Conservation (phyloP, 1,140 invertebrate species). For the Schlechtendalia chinensis region DNA sequence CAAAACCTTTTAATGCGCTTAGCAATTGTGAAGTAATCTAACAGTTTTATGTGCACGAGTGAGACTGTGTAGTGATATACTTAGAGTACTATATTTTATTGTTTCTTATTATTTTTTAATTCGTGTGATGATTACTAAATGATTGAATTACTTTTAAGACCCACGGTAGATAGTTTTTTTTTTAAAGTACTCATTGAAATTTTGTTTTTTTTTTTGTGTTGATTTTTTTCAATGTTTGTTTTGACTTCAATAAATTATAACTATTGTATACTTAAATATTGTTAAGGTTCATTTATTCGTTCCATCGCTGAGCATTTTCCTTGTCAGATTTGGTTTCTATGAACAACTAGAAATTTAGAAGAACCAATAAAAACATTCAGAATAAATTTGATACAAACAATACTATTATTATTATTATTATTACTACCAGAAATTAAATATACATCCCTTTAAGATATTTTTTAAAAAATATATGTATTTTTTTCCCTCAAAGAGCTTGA, state of each 20-base stretch:
- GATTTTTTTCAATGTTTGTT: slow-evolving; percentile 39
- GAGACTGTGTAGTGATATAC: slow-evolving; percentile 40
- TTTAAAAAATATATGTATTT: too few relatives aligned
- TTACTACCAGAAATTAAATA: too few relatives aligned
- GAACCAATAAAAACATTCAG: too few relatives aligned
- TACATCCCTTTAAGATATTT: too few relatives aligned
- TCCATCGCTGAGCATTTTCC: too few relatives aligned
- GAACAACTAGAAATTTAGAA: too few relatives aligned
- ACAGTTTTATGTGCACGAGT: slow-evolving; percentile 44
- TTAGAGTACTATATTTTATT: slow-evolving; percentile 32
- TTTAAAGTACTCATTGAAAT: slow-evolving; percentile 3
- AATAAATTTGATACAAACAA: too few relatives aligned
- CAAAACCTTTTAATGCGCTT: slow-evolving; percentile 15
- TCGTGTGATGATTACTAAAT: slow-evolving; percentile 10
- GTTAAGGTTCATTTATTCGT: too few relatives aligned
- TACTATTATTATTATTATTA: too few relatives aligned
- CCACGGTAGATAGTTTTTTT: background rate
- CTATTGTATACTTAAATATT: slow-evolving; percentile 11
- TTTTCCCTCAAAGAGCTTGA: too few relatives aligned
- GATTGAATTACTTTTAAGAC: slow-evolving; percentile 7
- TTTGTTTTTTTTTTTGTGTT: slow-evolving; percentile 31
- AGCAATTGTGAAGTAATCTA: slow-evolving; percentile 17
- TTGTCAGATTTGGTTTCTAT: too few relatives aligned
- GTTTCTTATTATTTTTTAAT: background rate
- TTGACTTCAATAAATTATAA: slow-evolving; percentile 40